These are phyloP conservation scores for Balaeniceps rex DNA, from an alignment of 2,113 vertebrate genomes.

Conservation along the genomic window DNA sequence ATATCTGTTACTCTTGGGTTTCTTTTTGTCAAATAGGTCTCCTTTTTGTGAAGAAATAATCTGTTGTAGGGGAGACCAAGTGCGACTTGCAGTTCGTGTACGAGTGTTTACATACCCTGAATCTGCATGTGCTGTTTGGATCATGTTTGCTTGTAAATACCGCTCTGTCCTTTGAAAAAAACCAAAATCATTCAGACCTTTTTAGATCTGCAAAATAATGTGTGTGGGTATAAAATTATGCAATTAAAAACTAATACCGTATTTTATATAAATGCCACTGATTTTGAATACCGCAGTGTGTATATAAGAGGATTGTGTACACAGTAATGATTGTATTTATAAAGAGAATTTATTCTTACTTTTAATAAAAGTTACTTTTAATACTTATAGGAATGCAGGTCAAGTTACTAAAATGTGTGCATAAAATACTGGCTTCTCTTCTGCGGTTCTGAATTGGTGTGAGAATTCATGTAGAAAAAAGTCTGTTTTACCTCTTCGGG, in stretches of 20 bases:
- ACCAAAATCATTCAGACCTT: not conserved
- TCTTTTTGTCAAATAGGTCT: conserved; percentile 76
- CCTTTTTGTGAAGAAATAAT: conserved; percentile 94
- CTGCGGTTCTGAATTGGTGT: not conserved
- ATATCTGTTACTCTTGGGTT: not conserved
- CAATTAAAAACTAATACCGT: not conserved
- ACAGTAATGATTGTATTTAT: conserved; percentile 58
- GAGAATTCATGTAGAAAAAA: not conserved
- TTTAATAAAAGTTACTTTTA: conserved; percentile 69
- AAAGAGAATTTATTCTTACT: conserved; percentile 64
- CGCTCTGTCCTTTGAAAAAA: conserved; percentile 86
- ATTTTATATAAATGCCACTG: conserved; percentile 26
- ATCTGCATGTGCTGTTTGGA: conserved; percentile 92
- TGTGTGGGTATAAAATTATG: not conserved
- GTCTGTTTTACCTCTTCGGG: not conserved
- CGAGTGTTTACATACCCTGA: conserved; percentile 92
- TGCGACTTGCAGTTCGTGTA: conserved; percentile 90
- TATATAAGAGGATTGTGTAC: conserved; percentile 50
- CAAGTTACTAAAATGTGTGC: conserved; percentile 35
- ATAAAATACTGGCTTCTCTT: not conserved
- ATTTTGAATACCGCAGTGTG: not conserved
- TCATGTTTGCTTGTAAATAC: conserved; percentile 99
- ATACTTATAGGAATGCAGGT: not conserved
- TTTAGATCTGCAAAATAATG: not conserved
- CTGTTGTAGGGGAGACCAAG: conserved; percentile 93